phyloP scores from a whole-genome alignment of 2,888 invertebrate genomes.

The Drosophila prolongata region DNA sequence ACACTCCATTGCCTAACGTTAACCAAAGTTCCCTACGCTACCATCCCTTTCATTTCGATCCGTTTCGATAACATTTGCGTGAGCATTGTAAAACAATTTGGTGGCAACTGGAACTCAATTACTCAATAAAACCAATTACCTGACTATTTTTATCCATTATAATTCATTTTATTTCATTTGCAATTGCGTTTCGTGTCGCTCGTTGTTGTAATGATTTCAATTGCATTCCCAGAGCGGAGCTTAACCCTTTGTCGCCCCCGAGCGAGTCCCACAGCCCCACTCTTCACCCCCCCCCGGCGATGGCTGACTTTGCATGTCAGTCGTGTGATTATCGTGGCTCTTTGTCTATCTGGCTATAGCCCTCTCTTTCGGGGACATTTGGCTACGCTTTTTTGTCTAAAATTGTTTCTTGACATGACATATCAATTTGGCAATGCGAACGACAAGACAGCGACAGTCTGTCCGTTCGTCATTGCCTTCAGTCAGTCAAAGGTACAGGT shows the following conservation, averaged over 20 bases:
- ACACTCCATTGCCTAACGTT: neutral
- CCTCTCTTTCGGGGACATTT: constrained; percentile 41
- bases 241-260: constrained; percentile 39
- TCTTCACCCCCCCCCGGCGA: constrained; percentile 10
- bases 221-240: constrained; percentile 55
- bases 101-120: constrained; percentile 75
- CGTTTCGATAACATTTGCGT: constrained; percentile 53
- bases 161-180: constrained; percentile 79
- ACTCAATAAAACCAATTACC: constrained; percentile 80
- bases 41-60: neutral
- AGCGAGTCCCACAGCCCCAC: neutral
- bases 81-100: constrained; percentile 77
- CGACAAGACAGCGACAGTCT: constrained; percentile 57
- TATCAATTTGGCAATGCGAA: constrained; percentile 82
- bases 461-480: constrained; percentile 24
- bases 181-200: constrained; percentile 78
- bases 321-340: constrained; percentile 71
- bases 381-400: constrained; percentile 69
- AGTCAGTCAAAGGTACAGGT: constrained; percentile 7
- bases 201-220: constrained; percentile 77
- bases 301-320: constrained; percentile 67
- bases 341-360: constrained; percentile 13
- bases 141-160: constrained; percentile 80
- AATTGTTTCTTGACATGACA: constrained; percentile 85
- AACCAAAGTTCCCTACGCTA: neutral